Conservation (phyloP, 2,797 vertebrate species). For the Aphelocoma californica region DNA sequence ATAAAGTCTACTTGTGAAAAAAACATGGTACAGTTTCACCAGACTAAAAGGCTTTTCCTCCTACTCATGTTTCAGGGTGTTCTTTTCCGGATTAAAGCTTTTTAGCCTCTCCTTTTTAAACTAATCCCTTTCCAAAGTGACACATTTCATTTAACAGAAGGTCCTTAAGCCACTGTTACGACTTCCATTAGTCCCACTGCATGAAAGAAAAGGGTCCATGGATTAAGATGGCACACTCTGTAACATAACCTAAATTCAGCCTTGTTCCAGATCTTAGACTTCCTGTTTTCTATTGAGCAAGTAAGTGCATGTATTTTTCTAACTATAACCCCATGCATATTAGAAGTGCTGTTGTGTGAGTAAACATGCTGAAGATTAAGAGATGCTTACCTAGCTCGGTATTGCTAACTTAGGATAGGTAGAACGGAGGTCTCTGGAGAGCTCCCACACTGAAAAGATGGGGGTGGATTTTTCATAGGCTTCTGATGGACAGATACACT, state of each 20-base stretch:
- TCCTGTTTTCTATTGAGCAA: not conserved
- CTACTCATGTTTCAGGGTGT: not conserved
- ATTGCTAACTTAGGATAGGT: not conserved
- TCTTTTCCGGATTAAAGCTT: not conserved
- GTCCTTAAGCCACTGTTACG: not conserved
- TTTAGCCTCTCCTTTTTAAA: not conserved
- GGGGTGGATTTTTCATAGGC: slow-evolving; percentile 23
- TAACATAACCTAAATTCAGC: not conserved
- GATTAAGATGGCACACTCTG: not conserved
- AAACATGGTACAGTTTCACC: not conserved
- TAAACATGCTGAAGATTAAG: not conserved
- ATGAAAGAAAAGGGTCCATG: not conserved
- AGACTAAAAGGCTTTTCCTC: not conserved
- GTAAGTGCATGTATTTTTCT: not conserved
- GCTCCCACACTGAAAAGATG: not conserved
- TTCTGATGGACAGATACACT: not conserved
- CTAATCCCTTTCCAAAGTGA: not conserved
- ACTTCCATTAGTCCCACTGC: not conserved
- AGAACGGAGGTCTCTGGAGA: not conserved
- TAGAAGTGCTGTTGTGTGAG: not conserved
- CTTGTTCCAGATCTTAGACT: not conserved
- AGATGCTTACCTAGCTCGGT: not conserved
- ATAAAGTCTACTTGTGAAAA: not conserved
- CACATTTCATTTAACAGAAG: not conserved
- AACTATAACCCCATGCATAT: not conserved